Percentiles rank a stretch among this genome's conserved stretches.
Evolutionary conservation across 2,113 vertebrate genomes (phyloP).

Genomic region (Recurvirostra avosetta): DNA sequence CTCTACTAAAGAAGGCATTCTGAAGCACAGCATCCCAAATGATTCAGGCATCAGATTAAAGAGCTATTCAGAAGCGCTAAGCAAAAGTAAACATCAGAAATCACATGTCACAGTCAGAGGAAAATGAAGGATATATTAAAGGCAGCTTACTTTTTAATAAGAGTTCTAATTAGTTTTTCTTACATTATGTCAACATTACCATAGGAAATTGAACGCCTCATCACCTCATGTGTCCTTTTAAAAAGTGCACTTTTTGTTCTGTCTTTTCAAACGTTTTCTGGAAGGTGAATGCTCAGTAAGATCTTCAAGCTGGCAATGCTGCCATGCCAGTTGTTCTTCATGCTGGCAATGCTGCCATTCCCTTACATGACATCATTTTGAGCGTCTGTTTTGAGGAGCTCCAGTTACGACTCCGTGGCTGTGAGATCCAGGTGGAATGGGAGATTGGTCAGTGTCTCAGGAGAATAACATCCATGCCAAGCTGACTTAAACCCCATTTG

Average conservation of each 20-base stretch:
- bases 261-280: neutral
- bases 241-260: neutral
- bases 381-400: neutral
- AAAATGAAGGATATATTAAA: conserved; percentile 54
- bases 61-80: conserved; percentile 30
- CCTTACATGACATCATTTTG: neutral
- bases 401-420: rapidly evolving
- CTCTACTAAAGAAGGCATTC: neutral
- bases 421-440: neutral
- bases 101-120: conserved; percentile 26
- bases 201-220: neutral
- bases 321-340: neutral
- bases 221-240: neutral
- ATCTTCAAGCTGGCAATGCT: neutral
- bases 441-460: neutral
- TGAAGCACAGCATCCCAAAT: neutral
- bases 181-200: neutral
- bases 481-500: too few relatives aligned
- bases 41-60: conserved; percentile 44
- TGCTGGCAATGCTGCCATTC: neutral
- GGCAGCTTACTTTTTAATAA: conserved; percentile 61
- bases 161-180: conserved; percentile 60
- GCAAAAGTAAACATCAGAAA: conserved; percentile 68
- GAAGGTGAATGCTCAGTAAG: neutral
- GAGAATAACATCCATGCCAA: neutral